A percentile compares a stretch with the other conserved stretches of the same genome.
These are phyloP conservation scores for Indicator maculatus DNA, from an alignment of 2,113 vertebrate species.

Conservation along the genomic window DNA sequence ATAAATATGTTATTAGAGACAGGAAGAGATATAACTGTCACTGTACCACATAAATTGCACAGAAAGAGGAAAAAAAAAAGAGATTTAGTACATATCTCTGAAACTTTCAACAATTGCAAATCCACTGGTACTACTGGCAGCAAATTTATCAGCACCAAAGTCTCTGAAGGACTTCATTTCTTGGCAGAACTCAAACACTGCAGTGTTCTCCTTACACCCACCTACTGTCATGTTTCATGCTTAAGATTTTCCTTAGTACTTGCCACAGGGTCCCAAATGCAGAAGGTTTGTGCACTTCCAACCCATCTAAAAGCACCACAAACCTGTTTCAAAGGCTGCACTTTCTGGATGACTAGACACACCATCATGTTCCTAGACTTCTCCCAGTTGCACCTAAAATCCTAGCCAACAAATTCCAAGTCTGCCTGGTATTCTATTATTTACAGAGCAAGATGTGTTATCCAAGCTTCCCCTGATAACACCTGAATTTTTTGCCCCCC, in stretches of 20 bases:
- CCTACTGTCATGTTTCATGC: neutral
- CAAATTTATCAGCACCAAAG: neutral
- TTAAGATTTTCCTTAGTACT: neutral
- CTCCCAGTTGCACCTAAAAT: neutral
- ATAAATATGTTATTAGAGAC: neutral
- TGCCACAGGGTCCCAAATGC: neutral
- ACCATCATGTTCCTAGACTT: fast-evolving
- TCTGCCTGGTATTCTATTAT: neutral
- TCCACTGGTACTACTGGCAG: neutral
- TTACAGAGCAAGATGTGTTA: neutral
- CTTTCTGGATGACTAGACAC: neutral
- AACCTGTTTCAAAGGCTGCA: neutral
- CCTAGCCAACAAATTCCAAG: neutral
- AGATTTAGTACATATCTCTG: neutral
- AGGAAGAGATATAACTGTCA: neutral
- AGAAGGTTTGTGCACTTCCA: neutral
- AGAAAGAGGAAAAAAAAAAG: neutral
- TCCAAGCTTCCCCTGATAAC: neutral
- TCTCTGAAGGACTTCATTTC: neutral
- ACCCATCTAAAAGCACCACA: neutral
- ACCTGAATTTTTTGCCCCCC: neutral
- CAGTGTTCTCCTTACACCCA: neutral
- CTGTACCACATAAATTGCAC: neutral
- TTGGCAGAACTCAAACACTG: neutral
- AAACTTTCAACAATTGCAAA: neutral